Percentiles rank a stretch among this genome's conserved stretches.
phyloP scores from a whole-genome alignment of 2,888 invertebrate species.

The Mythimna pallens region DNA sequence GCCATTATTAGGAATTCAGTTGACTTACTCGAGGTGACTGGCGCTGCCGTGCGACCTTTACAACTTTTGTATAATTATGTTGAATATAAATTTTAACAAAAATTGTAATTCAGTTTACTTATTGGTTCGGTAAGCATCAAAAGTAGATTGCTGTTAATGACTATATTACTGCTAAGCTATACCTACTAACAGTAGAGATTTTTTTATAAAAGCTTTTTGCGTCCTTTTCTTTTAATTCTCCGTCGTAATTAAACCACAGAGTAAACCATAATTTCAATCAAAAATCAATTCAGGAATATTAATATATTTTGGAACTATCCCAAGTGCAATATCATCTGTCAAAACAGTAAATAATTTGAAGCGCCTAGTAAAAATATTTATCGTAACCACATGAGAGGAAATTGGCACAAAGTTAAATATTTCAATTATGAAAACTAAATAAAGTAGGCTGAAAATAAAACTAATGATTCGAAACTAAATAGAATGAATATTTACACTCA shows the following conservation, averaged over 20 bases:
- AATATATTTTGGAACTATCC: slow-evolving; percentile 31
- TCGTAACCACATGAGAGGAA: slow-evolving; percentile 24
- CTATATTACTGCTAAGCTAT: neutral
- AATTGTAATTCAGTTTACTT: slow-evolving; percentile 17
- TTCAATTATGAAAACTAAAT: slow-evolving; percentile 12
- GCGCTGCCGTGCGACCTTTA: slow-evolving; percentile 39
- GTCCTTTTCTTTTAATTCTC: neutral
- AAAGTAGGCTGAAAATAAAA: neutral
- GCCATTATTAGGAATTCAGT: slow-evolving; percentile 15
- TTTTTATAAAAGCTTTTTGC: neutral
- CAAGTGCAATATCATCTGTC: slow-evolving; percentile 35
- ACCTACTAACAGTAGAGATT: too few relatives aligned
- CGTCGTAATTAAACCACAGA: too few relatives aligned
- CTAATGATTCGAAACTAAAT: neutral
- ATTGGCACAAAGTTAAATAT: slow-evolving; percentile 15
- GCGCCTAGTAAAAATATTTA: slow-evolving; percentile 44
- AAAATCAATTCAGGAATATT: neutral
- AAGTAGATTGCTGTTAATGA: neutral
- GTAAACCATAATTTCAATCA: neutral
- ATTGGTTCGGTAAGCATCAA: neutral
- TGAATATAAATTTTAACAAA: slow-evolving; percentile 17
- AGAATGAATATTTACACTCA: neutral
- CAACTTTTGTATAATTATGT: slow-evolving; percentile 27
- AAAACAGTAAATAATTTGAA: slow-evolving; percentile 29
- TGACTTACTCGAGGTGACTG: slow-evolving; percentile 17